phyloP scores from a whole-genome alignment of 2,888 invertebrate species.

The Yponomeuta cagnagella region DNA sequence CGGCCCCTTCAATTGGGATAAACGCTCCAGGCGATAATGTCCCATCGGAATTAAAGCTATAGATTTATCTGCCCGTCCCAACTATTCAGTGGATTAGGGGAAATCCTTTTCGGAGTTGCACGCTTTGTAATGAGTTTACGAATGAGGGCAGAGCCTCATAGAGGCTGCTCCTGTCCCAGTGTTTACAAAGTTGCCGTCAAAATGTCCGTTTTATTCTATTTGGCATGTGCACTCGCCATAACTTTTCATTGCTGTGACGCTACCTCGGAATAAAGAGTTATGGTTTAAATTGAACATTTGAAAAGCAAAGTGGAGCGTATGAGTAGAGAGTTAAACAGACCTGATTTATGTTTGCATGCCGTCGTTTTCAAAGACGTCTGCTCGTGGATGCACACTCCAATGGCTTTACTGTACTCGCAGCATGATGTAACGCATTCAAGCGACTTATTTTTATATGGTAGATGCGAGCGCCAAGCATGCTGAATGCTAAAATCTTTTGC shows the following conservation, averaged over 20 bases:
- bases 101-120: conserved; percentile 18
- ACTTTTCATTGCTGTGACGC: conserved; percentile 5
- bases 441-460: conserved; percentile 37
- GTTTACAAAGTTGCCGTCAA: background rate
- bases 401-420: conserved; percentile 36
- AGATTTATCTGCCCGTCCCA: conserved; percentile 8
- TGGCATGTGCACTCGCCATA: background rate
- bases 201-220: background rate
- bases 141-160: conserved; percentile 16
- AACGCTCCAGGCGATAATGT: conserved; percentile 6
- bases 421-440: conserved; percentile 63
- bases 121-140: conserved; percentile 27
- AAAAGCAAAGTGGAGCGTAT: conserved; percentile 14
- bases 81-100: conserved; percentile 18
- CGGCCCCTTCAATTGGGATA: conserved; percentile 14
- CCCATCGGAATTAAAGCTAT: conserved; percentile 5
- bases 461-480: background rate
- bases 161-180: conserved; percentile 5
- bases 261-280: background rate
- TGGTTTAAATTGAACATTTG: conserved; percentile 1
- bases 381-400: conserved; percentile 49
- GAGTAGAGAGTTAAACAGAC: conserved; percentile 56
- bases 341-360: conserved; percentile 21
- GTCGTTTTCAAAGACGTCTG: conserved; percentile 50
- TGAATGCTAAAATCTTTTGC: background rate